A percentile compares a stretch with the other conserved stretches of the same genome.
These are phyloP conservation scores for Geopemphigus sp. DNA, from an alignment of 1,140 invertebrate genomes.

Conservation along the genomic window DNA sequence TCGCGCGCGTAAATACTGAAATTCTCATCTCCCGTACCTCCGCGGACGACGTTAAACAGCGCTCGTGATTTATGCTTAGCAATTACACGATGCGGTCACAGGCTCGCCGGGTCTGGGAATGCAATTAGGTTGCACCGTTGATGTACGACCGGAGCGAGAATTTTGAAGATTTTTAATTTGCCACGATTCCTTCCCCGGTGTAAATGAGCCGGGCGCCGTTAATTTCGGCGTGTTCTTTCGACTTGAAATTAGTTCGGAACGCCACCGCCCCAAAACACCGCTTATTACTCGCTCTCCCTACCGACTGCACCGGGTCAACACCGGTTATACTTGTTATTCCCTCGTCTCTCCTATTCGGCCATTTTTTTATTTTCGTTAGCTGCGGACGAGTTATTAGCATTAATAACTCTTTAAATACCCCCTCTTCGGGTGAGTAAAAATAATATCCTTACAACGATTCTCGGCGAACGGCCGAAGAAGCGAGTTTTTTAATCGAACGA, in stretches of 20 bases:
- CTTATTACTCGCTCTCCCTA: no score
- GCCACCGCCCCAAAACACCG: background rate
- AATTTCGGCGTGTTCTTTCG: conserved; percentile 37
- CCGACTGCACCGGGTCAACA: no score
- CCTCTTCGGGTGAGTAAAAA: conserved; percentile 27
- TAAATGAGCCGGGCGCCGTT: conserved; percentile 28
- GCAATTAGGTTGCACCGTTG: conserved; percentile 45
- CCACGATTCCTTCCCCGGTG: background rate
- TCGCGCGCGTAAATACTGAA: background rate
- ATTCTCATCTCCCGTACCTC: background rate
- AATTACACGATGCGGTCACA: conserved; percentile 43
- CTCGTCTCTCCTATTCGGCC: background rate
- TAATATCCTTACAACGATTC: conserved; percentile 41
- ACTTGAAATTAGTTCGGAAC: conserved; percentile 30
- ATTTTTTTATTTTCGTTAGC: conserved; percentile 17
- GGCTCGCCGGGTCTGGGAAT: conserved; percentile 32
- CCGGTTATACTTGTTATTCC: no score
- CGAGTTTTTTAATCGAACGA: background rate
- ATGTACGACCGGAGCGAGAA: conserved; percentile 37
- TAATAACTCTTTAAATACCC: conserved; percentile 47
- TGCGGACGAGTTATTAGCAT: conserved; percentile 37
- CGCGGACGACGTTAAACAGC: conserved; percentile 4
- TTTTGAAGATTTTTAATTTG: conserved; percentile 50
- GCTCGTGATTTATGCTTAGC: conserved; percentile 36
- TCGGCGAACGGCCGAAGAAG: background rate